These are phyloP conservation scores for Caracal caracal DNA, from an alignment of 2,113 vertebrate genomes.

Conservation along the genomic window DNA sequence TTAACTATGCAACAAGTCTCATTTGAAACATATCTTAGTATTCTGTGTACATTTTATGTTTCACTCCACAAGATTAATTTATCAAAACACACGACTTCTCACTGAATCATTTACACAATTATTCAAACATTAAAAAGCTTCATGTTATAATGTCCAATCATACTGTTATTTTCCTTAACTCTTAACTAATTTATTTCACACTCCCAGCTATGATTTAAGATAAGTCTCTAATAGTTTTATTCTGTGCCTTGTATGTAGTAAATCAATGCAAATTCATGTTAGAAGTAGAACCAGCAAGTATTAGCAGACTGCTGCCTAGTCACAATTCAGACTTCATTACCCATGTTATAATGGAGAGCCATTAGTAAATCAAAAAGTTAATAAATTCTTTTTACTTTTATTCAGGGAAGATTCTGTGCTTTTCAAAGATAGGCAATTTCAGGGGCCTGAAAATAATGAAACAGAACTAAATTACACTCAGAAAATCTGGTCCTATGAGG, in stretches of 20 bases:
- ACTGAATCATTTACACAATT: not conserved
- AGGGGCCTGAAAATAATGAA: not conserved
- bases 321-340: not conserved
- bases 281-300: not conserved
- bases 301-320: not conserved
- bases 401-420: not conserved
- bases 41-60: not conserved
- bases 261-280: not conserved
- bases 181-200: not conserved
- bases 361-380: not conserved
- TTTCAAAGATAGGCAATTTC: not conserved
- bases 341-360: not conserved
- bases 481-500: not conserved
- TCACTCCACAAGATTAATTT: not conserved
- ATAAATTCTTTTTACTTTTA: not conserved
- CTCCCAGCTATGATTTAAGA: not conserved
- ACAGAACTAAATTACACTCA: not conserved
- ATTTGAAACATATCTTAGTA: not conserved
- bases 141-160: not conserved
- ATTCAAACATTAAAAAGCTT: not conserved
- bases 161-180: not conserved
- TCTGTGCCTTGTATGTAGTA: not conserved
- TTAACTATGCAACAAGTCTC: not conserved
- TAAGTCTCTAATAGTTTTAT: not conserved
- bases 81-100: not conserved